These are phyloP conservation scores for Polyergus mexicanus DNA, from an alignment of 1,140 invertebrate species.

Conservation along the genomic window DNA sequence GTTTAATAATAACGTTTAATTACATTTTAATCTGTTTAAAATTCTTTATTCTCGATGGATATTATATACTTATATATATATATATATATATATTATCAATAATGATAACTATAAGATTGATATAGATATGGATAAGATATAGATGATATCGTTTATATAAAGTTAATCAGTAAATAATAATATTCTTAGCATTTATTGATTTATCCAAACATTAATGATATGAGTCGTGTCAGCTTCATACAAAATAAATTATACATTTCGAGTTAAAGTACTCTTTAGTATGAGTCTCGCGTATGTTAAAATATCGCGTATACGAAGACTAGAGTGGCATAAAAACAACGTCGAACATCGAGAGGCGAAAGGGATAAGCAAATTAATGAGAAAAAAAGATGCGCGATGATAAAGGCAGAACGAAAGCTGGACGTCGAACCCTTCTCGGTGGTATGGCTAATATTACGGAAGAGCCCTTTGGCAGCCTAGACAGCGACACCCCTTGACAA, in stretches of 20 bases:
- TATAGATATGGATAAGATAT: too few species aligned
- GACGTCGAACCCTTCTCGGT: constrained; percentile 67
- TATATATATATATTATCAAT: not conserved
- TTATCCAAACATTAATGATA: not conserved
- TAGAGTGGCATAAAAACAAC: constrained; percentile 27
- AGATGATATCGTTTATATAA: not conserved
- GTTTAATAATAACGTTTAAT: constrained; percentile 5
- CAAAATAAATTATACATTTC: not conserved
- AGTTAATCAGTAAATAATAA: not conserved
- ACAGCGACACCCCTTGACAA: constrained; percentile 69
- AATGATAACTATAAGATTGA: not conserved
- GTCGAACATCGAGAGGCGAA: constrained; percentile 18
- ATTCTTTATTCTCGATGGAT: not conserved
- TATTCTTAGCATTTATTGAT: not conserved
- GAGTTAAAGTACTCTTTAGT: not conserved
- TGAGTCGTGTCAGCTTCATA: not conserved
- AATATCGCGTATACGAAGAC: constrained; percentile 10
- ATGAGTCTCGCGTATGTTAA: not conserved
- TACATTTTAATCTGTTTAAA: not conserved
- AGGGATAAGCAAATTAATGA: constrained; percentile 50
- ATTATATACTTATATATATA: not conserved
- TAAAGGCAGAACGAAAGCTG: constrained; percentile 63
- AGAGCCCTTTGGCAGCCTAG: constrained; percentile 74
- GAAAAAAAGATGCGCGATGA: constrained; percentile 54
- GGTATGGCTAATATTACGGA: constrained; percentile 76